Conservation (phyloP, 2,113 vertebrate genomes). For the Myrmecophaga tridactyla region DNA sequence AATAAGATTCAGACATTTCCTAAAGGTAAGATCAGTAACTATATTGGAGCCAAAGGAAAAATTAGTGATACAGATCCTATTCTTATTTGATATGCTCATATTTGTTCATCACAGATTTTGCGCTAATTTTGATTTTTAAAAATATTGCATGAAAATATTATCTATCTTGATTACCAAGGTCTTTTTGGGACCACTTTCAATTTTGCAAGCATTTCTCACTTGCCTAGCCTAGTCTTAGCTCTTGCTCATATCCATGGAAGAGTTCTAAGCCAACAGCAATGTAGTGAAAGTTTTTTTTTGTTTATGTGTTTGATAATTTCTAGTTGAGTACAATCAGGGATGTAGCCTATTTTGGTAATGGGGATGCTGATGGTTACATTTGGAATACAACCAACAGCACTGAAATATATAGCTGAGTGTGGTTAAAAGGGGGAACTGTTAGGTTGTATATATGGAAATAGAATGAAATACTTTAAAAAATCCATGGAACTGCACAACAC, state of each 20-base stretch:
- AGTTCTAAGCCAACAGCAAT: background rate
- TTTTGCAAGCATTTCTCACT: background rate
- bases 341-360: too few relatives aligned
- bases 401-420: too few relatives aligned
- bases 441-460: too few relatives aligned
- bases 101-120: background rate
- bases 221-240: too few relatives aligned
- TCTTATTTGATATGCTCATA: background rate
- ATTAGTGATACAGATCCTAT: background rate
- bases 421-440: too few relatives aligned
- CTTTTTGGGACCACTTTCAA: background rate
- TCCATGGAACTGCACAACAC: too few relatives aligned
- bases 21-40: background rate
- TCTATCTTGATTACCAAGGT: background rate
- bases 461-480: too few relatives aligned
- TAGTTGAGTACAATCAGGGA: background rate
- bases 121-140: constrained; percentile 9
- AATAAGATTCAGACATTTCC: background rate
- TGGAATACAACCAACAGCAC: too few relatives aligned
- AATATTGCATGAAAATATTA: background rate
- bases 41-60: background rate
- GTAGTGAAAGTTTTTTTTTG: background rate
- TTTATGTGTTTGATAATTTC: background rate
- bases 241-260: background rate
- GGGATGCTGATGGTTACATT: too few relatives aligned